These are phyloP conservation scores for Atlantisia rogersi DNA, from an alignment of 2,113 vertebrate genomes.

Conservation along the genomic window DNA sequence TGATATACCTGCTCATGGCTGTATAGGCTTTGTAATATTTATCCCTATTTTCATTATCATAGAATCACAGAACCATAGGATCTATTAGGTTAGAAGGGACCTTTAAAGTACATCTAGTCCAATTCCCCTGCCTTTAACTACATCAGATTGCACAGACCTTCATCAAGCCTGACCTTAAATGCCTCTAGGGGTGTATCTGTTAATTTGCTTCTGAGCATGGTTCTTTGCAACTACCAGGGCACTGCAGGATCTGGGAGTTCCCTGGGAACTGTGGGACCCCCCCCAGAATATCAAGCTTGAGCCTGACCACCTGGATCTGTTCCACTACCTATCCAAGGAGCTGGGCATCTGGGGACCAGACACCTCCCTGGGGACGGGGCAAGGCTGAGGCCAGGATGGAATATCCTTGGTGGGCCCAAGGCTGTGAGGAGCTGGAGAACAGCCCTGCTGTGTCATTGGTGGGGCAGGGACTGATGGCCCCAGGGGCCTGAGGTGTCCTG, in stretches of 20 bases:
- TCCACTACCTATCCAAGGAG: neutral
- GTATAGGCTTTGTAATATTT: neutral
- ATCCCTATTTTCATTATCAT: neutral
- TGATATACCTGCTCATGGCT: neutral
- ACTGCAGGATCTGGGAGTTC: fast-evolving
- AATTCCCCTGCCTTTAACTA: too few relatives aligned
- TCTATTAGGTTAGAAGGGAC: too few relatives aligned
- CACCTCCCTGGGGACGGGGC: too few relatives aligned
- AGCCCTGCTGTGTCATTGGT: neutral
- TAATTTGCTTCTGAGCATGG: neutral
- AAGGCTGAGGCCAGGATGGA: neutral
- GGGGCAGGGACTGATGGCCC: neutral
- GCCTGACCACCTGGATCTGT: neutral
- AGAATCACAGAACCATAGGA: too few relatives aligned
- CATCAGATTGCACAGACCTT: too few relatives aligned
- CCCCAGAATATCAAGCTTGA: fast-evolving
- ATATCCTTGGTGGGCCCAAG: neutral
- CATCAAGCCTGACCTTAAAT: too few relatives aligned
- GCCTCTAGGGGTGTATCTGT: neutral
- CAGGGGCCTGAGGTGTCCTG: fast-evolving
- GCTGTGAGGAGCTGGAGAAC: neutral
- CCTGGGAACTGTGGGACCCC: too few relatives aligned
- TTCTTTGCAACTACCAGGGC: neutral
- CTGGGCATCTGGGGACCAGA: too few relatives aligned
- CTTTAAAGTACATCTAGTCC: too few relatives aligned